phyloP scores from a whole-genome alignment of 1,140 invertebrate genomes.

The Trichonephila inaurata region DNA sequence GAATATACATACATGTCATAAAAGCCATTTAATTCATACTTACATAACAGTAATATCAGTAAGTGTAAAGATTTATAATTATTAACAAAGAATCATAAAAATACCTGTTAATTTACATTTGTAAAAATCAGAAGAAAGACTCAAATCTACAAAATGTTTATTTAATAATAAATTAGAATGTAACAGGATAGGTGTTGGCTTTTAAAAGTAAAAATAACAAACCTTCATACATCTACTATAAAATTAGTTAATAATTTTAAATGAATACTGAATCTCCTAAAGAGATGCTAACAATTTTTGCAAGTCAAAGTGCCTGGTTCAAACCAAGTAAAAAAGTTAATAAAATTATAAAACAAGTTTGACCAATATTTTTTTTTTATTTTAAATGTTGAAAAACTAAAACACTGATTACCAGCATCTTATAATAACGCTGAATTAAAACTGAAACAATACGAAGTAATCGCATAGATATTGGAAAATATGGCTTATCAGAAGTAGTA shows the following conservation, averaged over 20 bases:
- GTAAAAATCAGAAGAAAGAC: too few relatives aligned
- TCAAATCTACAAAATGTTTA: too few relatives aligned
- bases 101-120: too few relatives aligned
- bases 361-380: not conserved
- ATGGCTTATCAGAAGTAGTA: conserved; percentile 91
- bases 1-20: not conserved
- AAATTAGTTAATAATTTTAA: too few relatives aligned
- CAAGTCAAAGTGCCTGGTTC: too few relatives aligned
- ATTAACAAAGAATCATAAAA: not conserved
- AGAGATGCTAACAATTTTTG: too few relatives aligned
- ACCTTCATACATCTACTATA: too few relatives aligned
- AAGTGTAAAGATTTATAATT: not conserved
- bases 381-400: not conserved
- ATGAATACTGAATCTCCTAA: too few relatives aligned
- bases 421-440: conserved; percentile 96
- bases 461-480: conserved; percentile 98
- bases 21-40: not conserved
- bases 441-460: conserved; percentile 95
- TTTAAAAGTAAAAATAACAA: too few relatives aligned
- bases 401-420: conserved; percentile 87
- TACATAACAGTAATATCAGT: not conserved
- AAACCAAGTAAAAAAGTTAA: not conserved
- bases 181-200: too few relatives aligned
- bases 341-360: not conserved
- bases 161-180: too few relatives aligned